Evolutionary conservation across 2,888 invertebrate species (phyloP).

Genomic region (Thymelicus acteon): DNA sequence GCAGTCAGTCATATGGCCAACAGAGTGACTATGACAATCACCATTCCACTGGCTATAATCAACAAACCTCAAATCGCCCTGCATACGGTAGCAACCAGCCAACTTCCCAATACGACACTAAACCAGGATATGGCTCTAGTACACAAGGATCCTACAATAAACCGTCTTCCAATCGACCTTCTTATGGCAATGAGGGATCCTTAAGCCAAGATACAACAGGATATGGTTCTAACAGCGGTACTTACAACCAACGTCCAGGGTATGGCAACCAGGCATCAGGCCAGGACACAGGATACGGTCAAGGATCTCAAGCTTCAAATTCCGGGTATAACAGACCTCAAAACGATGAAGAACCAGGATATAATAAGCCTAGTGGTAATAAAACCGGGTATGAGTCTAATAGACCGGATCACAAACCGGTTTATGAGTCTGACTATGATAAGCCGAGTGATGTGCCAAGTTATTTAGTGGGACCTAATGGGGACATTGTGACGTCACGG

Average conservation of each 20-base stretch:
- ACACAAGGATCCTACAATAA: conserved; percentile 20
- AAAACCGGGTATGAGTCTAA: conserved; percentile 44
- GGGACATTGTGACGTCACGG: conserved; percentile 67
- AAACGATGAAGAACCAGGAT: conserved; percentile 39
- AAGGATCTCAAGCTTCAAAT: conserved; percentile 16
- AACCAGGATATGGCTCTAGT: conserved; percentile 14
- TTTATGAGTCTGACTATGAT: conserved; percentile 70
- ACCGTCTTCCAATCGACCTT: conserved; percentile 20
- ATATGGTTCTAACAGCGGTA: conserved; percentile 20
- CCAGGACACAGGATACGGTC: conserved; percentile 40
- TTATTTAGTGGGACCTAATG: conserved; percentile 62
- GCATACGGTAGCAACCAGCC: conserved; percentile 34
- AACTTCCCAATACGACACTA: neutral
- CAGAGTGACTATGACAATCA: conserved; percentile 2
- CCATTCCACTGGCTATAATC: conserved; percentile 13
- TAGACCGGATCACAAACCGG: conserved; percentile 64
- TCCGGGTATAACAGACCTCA: conserved; percentile 35
- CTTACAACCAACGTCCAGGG: conserved; percentile 7
- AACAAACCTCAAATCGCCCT: conserved; percentile 23
- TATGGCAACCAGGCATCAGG: conserved; percentile 27
- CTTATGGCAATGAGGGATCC: conserved; percentile 26
- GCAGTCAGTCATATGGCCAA: conserved; percentile 34
- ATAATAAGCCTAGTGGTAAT: conserved; percentile 40
- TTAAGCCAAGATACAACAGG: neutral
- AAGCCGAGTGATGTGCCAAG: conserved; percentile 63